A percentile compares a stretch with the other conserved stretches of the same genome.
These are phyloP conservation scores for Pyrrhopygopsis socrates DNA, from an alignment of 2,888 invertebrate genomes.

Conservation along the genomic window DNA sequence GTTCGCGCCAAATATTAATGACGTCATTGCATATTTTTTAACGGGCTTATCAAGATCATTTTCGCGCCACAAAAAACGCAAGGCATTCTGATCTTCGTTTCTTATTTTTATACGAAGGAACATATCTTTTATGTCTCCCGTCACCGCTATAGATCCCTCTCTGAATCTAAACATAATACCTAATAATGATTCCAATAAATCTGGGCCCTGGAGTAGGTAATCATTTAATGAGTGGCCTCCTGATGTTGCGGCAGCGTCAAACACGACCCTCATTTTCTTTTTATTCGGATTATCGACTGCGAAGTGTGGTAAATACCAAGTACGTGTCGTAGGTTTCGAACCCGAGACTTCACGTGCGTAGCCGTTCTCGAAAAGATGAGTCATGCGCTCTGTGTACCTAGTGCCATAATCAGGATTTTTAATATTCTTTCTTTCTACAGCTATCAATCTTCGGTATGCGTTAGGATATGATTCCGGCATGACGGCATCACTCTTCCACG, in stretches of 20 bases:
- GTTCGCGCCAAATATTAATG: slow-evolving; percentile 48
- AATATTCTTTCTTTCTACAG: slow-evolving; percentile 74
- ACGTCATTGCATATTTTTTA: slow-evolving; percentile 81
- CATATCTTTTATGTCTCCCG: slow-evolving; percentile 76
- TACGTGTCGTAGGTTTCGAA: slow-evolving; percentile 8
- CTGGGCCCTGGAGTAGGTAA: slow-evolving; percentile 14
- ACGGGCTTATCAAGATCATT: not conserved
- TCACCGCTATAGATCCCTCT: slow-evolving; percentile 13
- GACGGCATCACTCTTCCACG: slow-evolving; percentile 55
- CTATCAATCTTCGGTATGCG: not conserved
- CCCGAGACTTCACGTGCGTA: slow-evolving; percentile 58
- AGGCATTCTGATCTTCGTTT: slow-evolving; percentile 15
- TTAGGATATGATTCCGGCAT: slow-evolving; percentile 69
- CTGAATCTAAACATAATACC: slow-evolving; percentile 33
- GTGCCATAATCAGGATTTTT: slow-evolving; percentile 36
- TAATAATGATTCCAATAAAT: slow-evolving; percentile 17
- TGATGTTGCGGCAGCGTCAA: slow-evolving; percentile 21
- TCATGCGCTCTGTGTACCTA: slow-evolving; percentile 66
- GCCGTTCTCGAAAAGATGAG: slow-evolving; percentile 71
- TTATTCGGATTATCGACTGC: slow-evolving; percentile 82
- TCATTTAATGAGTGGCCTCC: slow-evolving; percentile 9
- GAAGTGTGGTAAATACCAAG: slow-evolving; percentile 84
- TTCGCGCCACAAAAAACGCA: slow-evolving; percentile 16
- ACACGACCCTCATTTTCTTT: slow-evolving; percentile 54
- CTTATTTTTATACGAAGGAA: slow-evolving; percentile 85